A percentile compares a stretch with the other conserved stretches of the same genome.
phyloP scores from a whole-genome alignment of 2,113 vertebrate genomes.

The Capra hircus region DNA sequence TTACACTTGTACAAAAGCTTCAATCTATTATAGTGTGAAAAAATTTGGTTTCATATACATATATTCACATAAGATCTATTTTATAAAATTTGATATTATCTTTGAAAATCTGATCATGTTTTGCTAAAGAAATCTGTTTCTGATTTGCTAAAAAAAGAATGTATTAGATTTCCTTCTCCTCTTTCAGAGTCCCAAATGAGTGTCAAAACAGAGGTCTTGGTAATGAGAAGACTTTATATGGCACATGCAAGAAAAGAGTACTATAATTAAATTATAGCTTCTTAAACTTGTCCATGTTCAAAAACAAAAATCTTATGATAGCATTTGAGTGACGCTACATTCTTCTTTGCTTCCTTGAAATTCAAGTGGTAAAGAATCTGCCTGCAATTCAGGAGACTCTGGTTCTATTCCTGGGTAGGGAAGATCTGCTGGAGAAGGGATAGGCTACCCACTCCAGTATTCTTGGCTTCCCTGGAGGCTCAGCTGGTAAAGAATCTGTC shows the following conservation, averaged over 20 bases:
- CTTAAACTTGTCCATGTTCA: no score
- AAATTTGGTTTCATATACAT: neutral
- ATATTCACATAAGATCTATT: neutral
- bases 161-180: rapidly evolving
- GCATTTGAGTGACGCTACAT: neutral
- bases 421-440: neutral
- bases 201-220: neutral
- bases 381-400: neutral
- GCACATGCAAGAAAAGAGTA: neutral
- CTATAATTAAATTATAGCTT: neutral
- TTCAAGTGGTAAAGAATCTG: neutral
- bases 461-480: neutral
- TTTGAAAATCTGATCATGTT: neutral
- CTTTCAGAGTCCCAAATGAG: neutral
- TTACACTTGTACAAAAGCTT: neutral
- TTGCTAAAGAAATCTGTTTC: neutral
- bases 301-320: neutral
- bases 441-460: neutral
- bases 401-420: neutral
- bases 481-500: neutral
- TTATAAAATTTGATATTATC: neutral
- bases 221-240: neutral
- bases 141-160: neutral
- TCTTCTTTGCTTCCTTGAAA: neutral
- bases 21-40: neutral